A percentile compares a stretch with the other conserved stretches of the same genome.
Evolutionary conservation across 2,797 vertebrate species (phyloP).

Genomic region (Heteromormyrus szaboi): DNA sequence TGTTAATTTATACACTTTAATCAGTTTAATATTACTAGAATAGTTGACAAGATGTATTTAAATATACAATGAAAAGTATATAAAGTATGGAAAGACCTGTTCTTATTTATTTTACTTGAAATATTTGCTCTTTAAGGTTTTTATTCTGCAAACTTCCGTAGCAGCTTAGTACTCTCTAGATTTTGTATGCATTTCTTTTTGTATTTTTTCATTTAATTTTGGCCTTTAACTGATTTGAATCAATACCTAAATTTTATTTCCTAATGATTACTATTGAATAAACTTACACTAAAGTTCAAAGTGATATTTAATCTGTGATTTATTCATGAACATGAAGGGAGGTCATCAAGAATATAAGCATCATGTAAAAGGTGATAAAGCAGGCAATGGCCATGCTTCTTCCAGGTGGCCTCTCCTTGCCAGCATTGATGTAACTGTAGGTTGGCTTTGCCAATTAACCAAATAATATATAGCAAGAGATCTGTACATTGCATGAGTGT

Average conservation of each 20-base stretch:
- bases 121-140: slow-evolving; percentile 48
- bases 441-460: background rate
- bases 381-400: background rate
- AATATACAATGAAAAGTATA: slow-evolving; percentile 44
- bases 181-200: slow-evolving; percentile 52
- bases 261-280: slow-evolving; percentile 43
- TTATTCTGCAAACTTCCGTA: slow-evolving; percentile 43
- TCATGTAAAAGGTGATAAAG: background rate
- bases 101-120: slow-evolving; percentile 38
- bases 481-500: background rate
- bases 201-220: slow-evolving; percentile 41
- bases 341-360: background rate
- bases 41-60: slow-evolving; percentile 40
- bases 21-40: slow-evolving; percentile 45
- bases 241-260: slow-evolving; percentile 38
- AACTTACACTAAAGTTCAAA: slow-evolving; percentile 32
- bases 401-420: background rate
- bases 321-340: background rate
- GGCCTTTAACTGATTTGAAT: slow-evolving; percentile 41
- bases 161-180: slow-evolving; percentile 46
- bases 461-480: background rate
- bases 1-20: slow-evolving; percentile 28
- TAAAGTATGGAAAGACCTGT: slow-evolving; percentile 43
- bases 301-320: background rate
- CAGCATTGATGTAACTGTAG: background rate